Base-by-base conservation (phyloP, 2,888 invertebrate species). In the Eulithis testata region DNA sequence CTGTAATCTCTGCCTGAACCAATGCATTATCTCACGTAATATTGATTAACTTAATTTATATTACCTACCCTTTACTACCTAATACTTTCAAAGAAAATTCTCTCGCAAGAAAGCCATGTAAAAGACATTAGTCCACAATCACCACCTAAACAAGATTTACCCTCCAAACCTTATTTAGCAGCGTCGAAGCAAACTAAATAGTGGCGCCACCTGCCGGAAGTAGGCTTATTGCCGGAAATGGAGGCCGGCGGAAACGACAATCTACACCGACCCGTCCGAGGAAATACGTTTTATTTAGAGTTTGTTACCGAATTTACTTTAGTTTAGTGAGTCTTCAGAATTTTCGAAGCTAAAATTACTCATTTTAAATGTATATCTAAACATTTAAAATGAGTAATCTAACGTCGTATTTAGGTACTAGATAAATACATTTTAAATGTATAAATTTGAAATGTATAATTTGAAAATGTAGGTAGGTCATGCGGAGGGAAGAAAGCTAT, bases 111-210 rank as follows among this genome's bases (percentile, higher is more conserved):
- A 37, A 49, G 8, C 11, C 8, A 51, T 44, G n/a, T 61, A 52
- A 57, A 40, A 57, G 14, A 14, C 11, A 47, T 54, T 31, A 44
- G 11, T n/a, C 8, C 50, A 40, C 37, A 53, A 37, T 52, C 9
- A 40, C 60, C 6, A 51, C 53, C 14, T 12, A 59, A 66, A 71
- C 53, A n/a, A 8, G 27, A 69, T 67, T 63, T 62, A 67, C 69
- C 72, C 76, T 66, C 49, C 54, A 74, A 78, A 78, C 73, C 59
- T 66, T 54, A 73, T 80, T 78, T 14, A 3, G 43, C 64, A 74
- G 78, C 76, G 78, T 65, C 70, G 75, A 40, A 57, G 57, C 21
- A 37, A 52, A 49, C 52, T 58, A 53, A 68, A 44, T 55, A 55
- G 40, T 53, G 47, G 58, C 59, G 63, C 54, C 49, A 63, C 63